These are phyloP conservation scores for Nannoperca obscura DNA, from an alignment of 2,797 vertebrate species.

Conservation along the genomic window DNA sequence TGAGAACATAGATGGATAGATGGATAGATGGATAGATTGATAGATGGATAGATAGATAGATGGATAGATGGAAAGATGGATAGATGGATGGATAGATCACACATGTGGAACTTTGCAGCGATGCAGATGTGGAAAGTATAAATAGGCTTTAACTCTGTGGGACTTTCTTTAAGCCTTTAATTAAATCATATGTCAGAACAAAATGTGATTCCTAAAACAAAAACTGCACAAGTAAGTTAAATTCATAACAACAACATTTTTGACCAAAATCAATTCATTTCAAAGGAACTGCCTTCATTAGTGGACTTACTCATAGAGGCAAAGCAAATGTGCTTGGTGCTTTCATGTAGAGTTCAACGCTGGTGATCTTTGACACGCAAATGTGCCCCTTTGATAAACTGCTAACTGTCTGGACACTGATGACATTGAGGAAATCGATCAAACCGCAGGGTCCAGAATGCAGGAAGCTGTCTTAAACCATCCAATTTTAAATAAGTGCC, in stretches of 20 bases:
- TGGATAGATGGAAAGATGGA: no score
- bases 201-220: background rate
- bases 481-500: background rate
- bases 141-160: background rate
- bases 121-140: background rate
- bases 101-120: background rate
- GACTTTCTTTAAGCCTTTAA: background rate
- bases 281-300: background rate
- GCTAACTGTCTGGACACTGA: background rate
- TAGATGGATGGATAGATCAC: no score
- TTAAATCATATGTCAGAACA: background rate
- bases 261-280: background rate
- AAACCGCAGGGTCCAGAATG: background rate
- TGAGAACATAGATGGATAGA: background rate
- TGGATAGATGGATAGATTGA: no score
- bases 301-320: no score
- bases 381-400: background rate
- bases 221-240: background rate
- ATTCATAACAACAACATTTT: background rate
- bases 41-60: no score
- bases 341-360: background rate
- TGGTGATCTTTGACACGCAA: no score
- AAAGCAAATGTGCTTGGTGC: background rate
- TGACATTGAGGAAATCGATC: background rate
- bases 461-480: background rate